Evolutionary conservation across 2,113 vertebrate genomes (phyloP), one percentile per base, ranked within the genome.

Genomic region (Cacatua alba): DNA sequence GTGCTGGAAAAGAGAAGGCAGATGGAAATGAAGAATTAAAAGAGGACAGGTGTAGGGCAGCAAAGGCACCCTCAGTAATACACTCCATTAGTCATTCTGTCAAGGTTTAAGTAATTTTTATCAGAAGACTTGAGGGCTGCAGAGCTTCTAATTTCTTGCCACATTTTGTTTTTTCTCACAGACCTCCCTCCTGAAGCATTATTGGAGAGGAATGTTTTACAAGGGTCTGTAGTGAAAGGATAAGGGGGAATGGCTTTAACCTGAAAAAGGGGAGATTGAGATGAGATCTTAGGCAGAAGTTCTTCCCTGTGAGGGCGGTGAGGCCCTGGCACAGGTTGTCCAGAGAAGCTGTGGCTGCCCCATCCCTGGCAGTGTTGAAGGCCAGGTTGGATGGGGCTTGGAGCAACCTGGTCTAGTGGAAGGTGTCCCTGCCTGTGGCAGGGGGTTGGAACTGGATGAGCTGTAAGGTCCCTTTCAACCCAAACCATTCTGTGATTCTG

Each of bases 11-110:
- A 82, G 48, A 62, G 65, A 46, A 81, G 44, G 23, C 41, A 68
- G 77, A 74, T 86, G 78, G 95, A 86, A 94, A 84, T 65, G 33
- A 68, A 75, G 46, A 76, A 59, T 24, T 8, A 68, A 65, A 80
- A 88, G 91, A 76, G 71, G 80, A 93, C 26, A 91, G 74, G 88
- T 93, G 19, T 48, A 72, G 69, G 83, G 80, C 72, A 93, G 80
- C 44, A 43, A 59, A 72, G 19, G 69, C 72, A 86, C 25, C 41
- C 57, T 91, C 65, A 71, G 88, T 92, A 79, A 87, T 51, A 83
- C 24, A 35, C 72, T 62, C 1, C 6, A 14, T 46, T 79, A 76
- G 43, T 79, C 62, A 57, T 82, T 86, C 62, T 76, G 28, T 57
- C 86, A 92, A 83, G 53, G 70, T 82, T 92, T 78, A 86, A 52